A percentile compares a stretch with the other conserved stretches of the same genome.
Conservation (phyloP, 2,888 invertebrate species). For the Drosophila borealis region DNA sequence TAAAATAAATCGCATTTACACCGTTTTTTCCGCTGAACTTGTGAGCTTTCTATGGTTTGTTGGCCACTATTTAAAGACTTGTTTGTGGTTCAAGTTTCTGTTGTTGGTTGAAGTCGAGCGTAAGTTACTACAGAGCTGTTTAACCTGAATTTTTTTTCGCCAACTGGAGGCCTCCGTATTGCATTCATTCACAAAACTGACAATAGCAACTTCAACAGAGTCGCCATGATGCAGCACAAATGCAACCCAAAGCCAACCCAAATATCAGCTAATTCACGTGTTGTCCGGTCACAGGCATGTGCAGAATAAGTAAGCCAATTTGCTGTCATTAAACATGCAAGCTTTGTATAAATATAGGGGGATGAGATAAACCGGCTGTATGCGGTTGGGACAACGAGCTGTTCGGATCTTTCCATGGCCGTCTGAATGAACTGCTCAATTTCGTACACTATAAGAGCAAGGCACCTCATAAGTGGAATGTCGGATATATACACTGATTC, state of each 20-base stretch:
- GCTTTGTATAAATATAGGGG: neutral
- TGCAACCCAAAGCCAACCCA: constrained; percentile 52
- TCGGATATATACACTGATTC: too few relatives aligned
- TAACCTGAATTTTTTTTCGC: constrained; percentile 72
- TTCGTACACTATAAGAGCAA: too few relatives aligned
- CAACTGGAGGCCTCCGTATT: constrained; percentile 43
- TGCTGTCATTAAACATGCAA: constrained; percentile 55
- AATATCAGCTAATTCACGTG: constrained; percentile 54
- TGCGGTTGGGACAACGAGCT: neutral
- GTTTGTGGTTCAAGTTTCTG: constrained; percentile 31
- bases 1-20: constrained; percentile 51
- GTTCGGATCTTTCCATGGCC: neutral
- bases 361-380: neutral
- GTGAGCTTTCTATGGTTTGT: constrained; percentile 69
- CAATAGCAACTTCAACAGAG: neutral
- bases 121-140: constrained; percentile 71
- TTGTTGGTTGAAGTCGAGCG: constrained; percentile 47
- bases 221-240: constrained; percentile 71
- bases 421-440: neutral
- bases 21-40: constrained; percentile 25
- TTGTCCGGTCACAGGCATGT: constrained; percentile 46
- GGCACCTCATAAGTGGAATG: too few relatives aligned
- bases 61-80: constrained; percentile 41
- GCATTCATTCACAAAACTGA: constrained; percentile 62
- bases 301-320: constrained; percentile 63